phyloP scores from a whole-genome alignment of 2,797 vertebrate species.

The Pseudomugil tenellus region DNA sequence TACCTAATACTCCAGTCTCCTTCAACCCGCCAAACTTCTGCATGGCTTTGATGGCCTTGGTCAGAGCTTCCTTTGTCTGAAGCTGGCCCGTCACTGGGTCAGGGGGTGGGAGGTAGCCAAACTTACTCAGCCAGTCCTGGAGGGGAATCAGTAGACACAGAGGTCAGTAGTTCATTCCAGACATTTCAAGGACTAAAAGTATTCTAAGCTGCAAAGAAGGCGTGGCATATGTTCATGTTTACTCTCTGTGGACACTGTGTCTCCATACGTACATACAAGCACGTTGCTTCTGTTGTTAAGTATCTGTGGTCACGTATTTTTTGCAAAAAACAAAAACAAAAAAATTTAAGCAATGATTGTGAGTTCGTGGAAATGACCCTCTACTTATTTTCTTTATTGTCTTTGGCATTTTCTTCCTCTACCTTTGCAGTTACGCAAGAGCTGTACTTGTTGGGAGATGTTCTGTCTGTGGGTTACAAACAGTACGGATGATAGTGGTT shows the following conservation, averaged over 20 bases:
- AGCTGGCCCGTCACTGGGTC: constrained; percentile 89
- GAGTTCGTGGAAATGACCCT: neutral
- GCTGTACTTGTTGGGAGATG: neutral
- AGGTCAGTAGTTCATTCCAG: constrained; percentile 38
- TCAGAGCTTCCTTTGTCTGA: constrained; percentile 91
- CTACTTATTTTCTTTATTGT: neutral
- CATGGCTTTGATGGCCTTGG: constrained; percentile 94
- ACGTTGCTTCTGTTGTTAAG: neutral
- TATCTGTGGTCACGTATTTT: neutral
- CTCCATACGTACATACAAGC: neutral
- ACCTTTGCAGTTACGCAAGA: neutral
- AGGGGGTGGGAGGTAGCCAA: constrained; percentile 92
- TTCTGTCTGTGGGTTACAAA: neutral
- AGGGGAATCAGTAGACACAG: constrained; percentile 34
- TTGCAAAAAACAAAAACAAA: neutral
- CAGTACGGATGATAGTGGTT: neutral
- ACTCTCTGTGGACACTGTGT: constrained; percentile 19
- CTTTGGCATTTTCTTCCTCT: neutral
- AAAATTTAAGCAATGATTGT: neutral
- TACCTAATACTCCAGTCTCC: constrained; percentile 77
- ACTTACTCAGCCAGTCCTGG: constrained; percentile 96
- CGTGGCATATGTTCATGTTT: constrained; percentile 46
- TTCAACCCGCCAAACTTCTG: constrained; percentile 93
- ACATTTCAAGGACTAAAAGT: constrained; percentile 36
- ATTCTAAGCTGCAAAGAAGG: constrained; percentile 31